Conservation (phyloP, 2,797 vertebrate genomes). For the Sebastes reedi region DNA sequence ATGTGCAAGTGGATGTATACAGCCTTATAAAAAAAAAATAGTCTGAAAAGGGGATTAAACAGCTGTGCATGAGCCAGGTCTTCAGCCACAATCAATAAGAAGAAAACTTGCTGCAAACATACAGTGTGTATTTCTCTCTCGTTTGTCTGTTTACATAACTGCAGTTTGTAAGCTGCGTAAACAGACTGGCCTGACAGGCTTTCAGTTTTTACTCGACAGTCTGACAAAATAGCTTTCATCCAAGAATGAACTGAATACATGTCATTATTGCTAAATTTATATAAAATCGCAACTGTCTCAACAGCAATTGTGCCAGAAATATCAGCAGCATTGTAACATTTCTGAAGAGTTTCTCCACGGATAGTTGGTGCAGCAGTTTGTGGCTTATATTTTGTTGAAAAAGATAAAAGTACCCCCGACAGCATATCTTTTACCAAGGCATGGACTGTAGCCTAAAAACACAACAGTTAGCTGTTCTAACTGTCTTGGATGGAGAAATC, state of each 20-base stretch:
- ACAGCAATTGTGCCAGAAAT: background rate
- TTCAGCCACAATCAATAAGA: background rate
- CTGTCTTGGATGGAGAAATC: background rate
- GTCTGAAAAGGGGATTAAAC: background rate
- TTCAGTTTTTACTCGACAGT: background rate
- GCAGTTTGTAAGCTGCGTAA: background rate
- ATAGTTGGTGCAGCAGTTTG: background rate
- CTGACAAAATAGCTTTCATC: background rate
- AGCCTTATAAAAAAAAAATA: background rate
- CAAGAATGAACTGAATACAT: background rate
- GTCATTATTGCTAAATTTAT: background rate
- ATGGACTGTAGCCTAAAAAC: background rate
- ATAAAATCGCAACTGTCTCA: background rate
- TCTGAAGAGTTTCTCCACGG: background rate
- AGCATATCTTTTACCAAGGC: background rate
- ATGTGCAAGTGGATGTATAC: background rate
- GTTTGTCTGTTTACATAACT: background rate
- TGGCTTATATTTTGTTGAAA: background rate
- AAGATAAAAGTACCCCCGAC: background rate
- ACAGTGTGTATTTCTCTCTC: background rate
- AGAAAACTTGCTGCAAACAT: background rate
- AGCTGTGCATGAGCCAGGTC: background rate
- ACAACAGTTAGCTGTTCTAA: background rate
- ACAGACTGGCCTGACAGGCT: background rate
- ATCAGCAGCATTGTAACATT: background rate